Evolutionary conservation across 2,113 vertebrate genomes (phyloP), one percentile per base, ranked within the genome.

Genomic region (Cyrtonyx montezumae): DNA sequence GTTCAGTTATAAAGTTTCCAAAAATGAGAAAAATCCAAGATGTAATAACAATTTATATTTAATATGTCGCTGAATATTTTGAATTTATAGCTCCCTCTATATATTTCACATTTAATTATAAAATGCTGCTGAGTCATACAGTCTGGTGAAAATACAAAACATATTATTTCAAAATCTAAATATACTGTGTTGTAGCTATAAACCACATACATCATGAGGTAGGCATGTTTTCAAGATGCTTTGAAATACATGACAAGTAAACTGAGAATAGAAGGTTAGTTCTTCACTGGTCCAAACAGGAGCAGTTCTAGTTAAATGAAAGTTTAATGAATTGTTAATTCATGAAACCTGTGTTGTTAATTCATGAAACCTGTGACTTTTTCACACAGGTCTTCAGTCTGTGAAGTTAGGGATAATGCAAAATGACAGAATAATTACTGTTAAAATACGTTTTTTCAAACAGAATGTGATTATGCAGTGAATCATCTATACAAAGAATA

Each of bases 361-460:
- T 12, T 13, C 18, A 59, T 88, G 40, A 91, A 59, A 80, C 23
- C 17, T 93, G 11, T 40, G 7, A 28, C 53, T 83, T 36, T 58
- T 23, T 12, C 9, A 5, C 9, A 4, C 49, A 8, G 18, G 12
- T 87, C 28, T 89, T 87, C 59, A 87, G 11, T 36, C 55, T 74
- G 46, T 69, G 46, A 87, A 89, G 46, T 79, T 78, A 70, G 30
- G 36, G 32, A 13, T 82, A 92, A 89, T 89, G 22, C 30, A 87
- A 40, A 96, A 84, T 89, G 88, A 77, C 49, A 69, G 67, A 92
- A 89, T 82, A 95, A 91, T 84, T 91, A 48, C 79, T 22, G 1
- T 58, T 80, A 85, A 91, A 69, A 73, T 85, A 48, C 4, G 59
- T n/a, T 36, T 80, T 88, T 62, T 61, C 21, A 84, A 82, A 84